Evolutionary conservation across 1,140 invertebrate species (phyloP).

Genomic region (Caenorhabditis inopinata): DNA sequence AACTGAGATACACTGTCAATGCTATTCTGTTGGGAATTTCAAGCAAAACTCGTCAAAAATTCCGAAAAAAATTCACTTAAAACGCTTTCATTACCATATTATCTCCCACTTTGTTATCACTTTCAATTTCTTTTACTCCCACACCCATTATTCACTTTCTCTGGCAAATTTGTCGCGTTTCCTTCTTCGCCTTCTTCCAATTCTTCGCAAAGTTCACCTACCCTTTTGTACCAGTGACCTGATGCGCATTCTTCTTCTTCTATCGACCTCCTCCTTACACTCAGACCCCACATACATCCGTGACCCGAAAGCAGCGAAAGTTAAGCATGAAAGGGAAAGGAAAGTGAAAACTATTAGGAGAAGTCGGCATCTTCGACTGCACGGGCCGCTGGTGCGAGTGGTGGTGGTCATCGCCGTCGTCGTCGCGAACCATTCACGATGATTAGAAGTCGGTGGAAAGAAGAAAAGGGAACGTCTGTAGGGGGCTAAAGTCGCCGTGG

Average conservation of each 20-base stretch:
- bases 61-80: too few relatives aligned
- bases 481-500: background rate
- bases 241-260: background rate
- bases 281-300: conserved; percentile 7
- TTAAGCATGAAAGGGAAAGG: conserved; percentile 23
- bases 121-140: background rate
- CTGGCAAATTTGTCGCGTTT: background rate
- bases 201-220: conserved; percentile 25
- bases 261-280: background rate
- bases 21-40: too few relatives aligned
- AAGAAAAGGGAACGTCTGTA: background rate
- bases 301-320: conserved; percentile 29
- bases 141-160: conserved; percentile 18
- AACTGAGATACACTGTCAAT: too few relatives aligned
- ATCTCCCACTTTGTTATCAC: background rate
- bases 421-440: background rate
- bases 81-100: too few relatives aligned
- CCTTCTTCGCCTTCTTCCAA: background rate
- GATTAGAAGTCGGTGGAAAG: background rate
- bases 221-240: conserved; percentile 32
- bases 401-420: too few relatives aligned
- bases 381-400: background rate
- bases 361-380: conserved; percentile 13
- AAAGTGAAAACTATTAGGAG: conserved; percentile 28
- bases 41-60: too few relatives aligned